These are phyloP conservation scores for Caerostris darwini DNA, from an alignment of 1,140 invertebrate genomes.

Conservation along the genomic window DNA sequence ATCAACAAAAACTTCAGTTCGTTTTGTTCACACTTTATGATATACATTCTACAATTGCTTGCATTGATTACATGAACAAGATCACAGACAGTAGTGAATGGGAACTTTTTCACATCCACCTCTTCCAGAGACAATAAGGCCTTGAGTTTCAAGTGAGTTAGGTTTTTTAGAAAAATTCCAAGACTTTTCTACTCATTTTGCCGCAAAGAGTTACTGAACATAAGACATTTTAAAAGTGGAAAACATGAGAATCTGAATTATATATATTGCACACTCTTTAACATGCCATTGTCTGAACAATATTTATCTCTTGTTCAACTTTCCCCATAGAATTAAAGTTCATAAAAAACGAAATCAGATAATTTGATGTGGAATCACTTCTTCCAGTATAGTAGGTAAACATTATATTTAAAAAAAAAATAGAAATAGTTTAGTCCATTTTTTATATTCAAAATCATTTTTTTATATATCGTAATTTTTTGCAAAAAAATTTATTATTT, in stretches of 20 bases:
- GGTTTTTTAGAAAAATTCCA: slow-evolving; percentile 38
- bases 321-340: neutral
- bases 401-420: no score
- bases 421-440: no score
- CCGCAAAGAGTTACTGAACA: neutral
- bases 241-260: neutral
- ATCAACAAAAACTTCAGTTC: slow-evolving; percentile 19
- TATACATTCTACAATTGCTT: slow-evolving; percentile 67
- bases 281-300: neutral
- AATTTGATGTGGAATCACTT: no score
- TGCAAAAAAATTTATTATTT: no score
- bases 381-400: no score
- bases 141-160: slow-evolving; percentile 78
- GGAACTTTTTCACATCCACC: slow-evolving; percentile 61
- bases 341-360: neutral
- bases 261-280: neutral
- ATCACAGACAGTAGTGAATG: slow-evolving; percentile 76
- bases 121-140: slow-evolving; percentile 78
- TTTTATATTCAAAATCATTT: no score
- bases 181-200: slow-evolving; percentile 14
- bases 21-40: slow-evolving; percentile 23
- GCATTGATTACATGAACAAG: slow-evolving; percentile 73
- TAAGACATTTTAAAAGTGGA: neutral
- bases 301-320: neutral
- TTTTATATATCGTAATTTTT: no score